Percentiles rank a stretch among this genome's conserved stretches.
phyloP scores from a whole-genome alignment of 92 coral and sea anemone species.

The Bergia sp. region DNA sequence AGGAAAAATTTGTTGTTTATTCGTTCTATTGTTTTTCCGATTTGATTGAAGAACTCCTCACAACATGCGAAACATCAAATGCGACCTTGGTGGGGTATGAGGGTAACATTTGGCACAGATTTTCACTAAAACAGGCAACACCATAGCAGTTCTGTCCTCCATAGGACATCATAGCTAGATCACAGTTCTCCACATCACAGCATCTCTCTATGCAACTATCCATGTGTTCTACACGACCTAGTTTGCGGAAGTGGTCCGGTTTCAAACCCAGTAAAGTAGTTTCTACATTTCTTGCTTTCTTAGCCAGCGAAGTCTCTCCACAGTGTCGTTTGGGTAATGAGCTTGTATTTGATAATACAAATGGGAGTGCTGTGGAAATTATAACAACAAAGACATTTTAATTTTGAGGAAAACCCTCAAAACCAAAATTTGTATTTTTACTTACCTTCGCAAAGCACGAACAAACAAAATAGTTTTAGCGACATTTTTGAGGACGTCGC shows the following conservation, averaged over 20 bases:
- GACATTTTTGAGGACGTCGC: neutral
- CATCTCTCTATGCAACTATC: conserved; percentile 71
- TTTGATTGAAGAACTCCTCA: conserved; percentile 32
- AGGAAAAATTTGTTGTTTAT: neutral
- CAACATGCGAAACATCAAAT: conserved; percentile 80
- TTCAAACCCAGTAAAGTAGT: conserved; percentile 38
- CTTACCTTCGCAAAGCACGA: conserved; percentile 29
- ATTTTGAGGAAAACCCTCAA: neutral
- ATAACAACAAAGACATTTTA: neutral
- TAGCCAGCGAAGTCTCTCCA: neutral
- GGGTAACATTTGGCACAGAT: conserved; percentile 83
- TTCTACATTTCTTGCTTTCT: conserved; percentile 2
- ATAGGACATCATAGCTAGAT: conserved; percentile 91
- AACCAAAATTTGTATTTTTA: neutral
- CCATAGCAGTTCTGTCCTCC: conserved; percentile 85
- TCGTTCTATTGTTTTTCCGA: neutral
- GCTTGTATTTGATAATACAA: conserved; percentile 32
- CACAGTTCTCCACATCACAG: conserved; percentile 72
- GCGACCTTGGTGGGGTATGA: conserved; percentile 85
- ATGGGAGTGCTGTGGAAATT: conserved; percentile 2
- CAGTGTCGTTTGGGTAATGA: conserved; percentile 33
- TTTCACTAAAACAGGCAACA: conserved; percentile 83
- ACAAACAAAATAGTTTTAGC: neutral
- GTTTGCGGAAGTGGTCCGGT: conserved; percentile 80
- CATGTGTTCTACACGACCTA: conserved; percentile 80